These are phyloP conservation scores for Nephrotoma flavescens DNA, from an alignment of 2,888 invertebrate genomes.

Conservation along the genomic window DNA sequence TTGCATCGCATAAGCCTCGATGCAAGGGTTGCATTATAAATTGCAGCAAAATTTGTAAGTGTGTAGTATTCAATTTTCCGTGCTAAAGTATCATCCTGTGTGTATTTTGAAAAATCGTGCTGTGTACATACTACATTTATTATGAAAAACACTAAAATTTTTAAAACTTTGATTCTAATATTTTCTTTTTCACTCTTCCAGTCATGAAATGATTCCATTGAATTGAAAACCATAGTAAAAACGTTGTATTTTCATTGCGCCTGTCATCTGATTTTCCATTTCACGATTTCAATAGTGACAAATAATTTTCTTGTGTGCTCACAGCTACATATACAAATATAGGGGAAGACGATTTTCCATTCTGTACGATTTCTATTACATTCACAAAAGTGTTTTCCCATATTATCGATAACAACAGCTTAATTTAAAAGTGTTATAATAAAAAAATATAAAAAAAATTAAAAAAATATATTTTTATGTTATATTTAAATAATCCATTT, in stretches of 20 bases:
- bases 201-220: neutral
- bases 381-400: neutral
- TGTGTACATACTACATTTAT: neutral
- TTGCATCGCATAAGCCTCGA: no score
- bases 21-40: no score
- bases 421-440: neutral
- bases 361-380: neutral
- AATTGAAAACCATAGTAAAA: neutral
- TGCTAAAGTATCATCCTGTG: no score
- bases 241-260: neutral
- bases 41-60: no score
- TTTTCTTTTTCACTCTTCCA: neutral
- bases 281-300: neutral
- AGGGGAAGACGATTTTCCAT: neutral
- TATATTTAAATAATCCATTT: neutral
- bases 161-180: neutral
- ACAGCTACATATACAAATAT: neutral
- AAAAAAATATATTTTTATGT: neutral
- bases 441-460: neutral
- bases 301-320: neutral
- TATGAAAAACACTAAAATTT: neutral
- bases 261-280: neutral
- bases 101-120: no score
- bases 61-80: no score
- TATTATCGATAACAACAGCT: neutral